Evolutionary conservation across 2,797 vertebrate species (phyloP).

Genomic region (Hemibagrus guttatus): DNA sequence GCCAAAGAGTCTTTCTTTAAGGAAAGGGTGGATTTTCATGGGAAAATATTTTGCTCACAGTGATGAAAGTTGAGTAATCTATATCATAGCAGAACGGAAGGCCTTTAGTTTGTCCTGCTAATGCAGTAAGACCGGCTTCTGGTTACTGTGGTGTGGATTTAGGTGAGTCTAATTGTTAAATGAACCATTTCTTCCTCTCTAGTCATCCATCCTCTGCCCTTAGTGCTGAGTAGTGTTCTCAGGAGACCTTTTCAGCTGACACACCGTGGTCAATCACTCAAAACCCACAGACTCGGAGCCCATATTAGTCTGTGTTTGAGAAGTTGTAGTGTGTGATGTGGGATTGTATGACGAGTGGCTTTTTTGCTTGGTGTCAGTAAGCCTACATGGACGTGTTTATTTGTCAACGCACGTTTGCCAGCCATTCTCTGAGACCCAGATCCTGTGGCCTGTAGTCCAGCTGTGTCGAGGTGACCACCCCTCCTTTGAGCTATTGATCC

Average conservation of each 20-base stretch:
- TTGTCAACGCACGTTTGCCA: constrained; percentile 40
- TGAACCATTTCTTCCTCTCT: constrained; percentile 25
- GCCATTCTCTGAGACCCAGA: constrained; percentile 37
- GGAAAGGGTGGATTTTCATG: background rate
- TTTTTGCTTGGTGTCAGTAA: constrained; percentile 18
- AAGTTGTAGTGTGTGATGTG: background rate
- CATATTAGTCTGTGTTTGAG: background rate
- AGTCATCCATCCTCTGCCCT: constrained; percentile 32
- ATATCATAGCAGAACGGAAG: constrained; percentile 19
- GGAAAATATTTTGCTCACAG: constrained; percentile 22
- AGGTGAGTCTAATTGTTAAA: constrained; percentile 26
- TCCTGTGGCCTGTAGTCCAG: constrained; percentile 40
- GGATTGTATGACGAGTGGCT: constrained; percentile 12
- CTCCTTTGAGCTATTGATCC: constrained; percentile 55
- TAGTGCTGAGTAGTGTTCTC: constrained; percentile 16
- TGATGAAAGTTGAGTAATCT: constrained; percentile 9
- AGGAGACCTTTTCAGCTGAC: constrained; percentile 25
- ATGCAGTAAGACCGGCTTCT: background rate
- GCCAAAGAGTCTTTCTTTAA: constrained; percentile 3
- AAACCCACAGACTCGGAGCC: background rate
- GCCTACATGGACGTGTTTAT: constrained; percentile 40
- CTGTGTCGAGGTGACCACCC: constrained; percentile 48
- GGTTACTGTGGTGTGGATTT: constrained; percentile 22
- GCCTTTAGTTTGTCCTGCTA: constrained; percentile 19
- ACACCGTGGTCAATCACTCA: background rate